Evolutionary conservation across 53 echinoderm and acorn worm genomes (phyloP).

Genomic region (Arbacia lixula): DNA sequence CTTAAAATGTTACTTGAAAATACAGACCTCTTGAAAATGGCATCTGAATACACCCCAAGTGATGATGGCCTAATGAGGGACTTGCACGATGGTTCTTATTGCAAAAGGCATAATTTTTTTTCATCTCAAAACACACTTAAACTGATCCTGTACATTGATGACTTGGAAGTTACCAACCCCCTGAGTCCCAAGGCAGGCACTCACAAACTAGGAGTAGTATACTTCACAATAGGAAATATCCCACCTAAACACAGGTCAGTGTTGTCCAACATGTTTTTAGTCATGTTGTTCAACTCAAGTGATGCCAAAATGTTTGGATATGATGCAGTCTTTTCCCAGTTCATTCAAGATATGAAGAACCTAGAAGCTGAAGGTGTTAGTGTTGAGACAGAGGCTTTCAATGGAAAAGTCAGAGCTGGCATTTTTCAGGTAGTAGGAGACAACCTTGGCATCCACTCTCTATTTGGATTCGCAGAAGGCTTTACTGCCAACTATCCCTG

Average conservation of each 20-base stretch:
- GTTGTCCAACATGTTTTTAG: slow-evolving; percentile 47
- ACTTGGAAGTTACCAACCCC: slow-evolving; percentile 49
- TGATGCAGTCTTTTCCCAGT: slow-evolving; percentile 34
- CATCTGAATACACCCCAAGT: slow-evolving; percentile 28
- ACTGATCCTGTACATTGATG: slow-evolving; percentile 59
- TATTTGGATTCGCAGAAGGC: slow-evolving; percentile 47
- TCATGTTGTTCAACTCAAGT: slow-evolving; percentile 47
- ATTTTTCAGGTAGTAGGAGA: slow-evolving; percentile 49
- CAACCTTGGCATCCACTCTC: slow-evolving; percentile 50
- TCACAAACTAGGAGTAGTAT: slow-evolving; percentile 61
- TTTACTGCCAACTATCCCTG: slow-evolving; percentile 62
- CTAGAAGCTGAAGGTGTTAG: slow-evolving; percentile 48
- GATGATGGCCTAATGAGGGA: slow-evolving; percentile 41
- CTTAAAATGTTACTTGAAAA: slow-evolving; percentile 60
- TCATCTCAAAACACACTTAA: slow-evolving; percentile 30
- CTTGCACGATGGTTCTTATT: slow-evolving; percentile 58
- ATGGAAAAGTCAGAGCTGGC: slow-evolving; percentile 39
- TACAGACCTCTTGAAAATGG: slow-evolving; percentile 34
- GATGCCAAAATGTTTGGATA: slow-evolving; percentile 63
- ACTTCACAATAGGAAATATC: slow-evolving; percentile 54
- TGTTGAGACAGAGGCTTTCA: slow-evolving; percentile 27
- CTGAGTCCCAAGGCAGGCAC: slow-evolving; percentile 54
- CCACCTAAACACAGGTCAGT: slow-evolving; percentile 62
- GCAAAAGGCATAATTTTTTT: slow-evolving; percentile 31
- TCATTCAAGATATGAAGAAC: slow-evolving; percentile 58